Evolutionary conservation across 35 echinoderm and acorn worm genomes (phyloP), one percentile per base, ranked within the genome.

Genomic region (Ophiothrix spiculata): DNA sequence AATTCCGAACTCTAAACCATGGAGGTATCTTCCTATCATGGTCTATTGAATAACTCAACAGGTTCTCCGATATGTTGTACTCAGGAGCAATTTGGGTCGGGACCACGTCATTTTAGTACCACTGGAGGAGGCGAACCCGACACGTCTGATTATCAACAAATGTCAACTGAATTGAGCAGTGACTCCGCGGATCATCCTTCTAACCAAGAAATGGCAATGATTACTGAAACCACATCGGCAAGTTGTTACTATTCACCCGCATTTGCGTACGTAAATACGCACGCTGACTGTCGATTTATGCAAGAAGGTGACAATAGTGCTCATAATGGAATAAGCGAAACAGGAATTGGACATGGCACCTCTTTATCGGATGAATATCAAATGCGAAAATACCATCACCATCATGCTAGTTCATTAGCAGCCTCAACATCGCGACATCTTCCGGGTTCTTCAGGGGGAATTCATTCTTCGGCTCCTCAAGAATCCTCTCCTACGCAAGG

Each of bases 271-370:
- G 60, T 69, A 15, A 69, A 69, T n/a, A 69, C 10, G 3, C 60
- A 69, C 29, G 60, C 60, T n/a, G 60, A 69, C 29, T 69, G 60
- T 69, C 60, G 60, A 69, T 69, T 12, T 69, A 69, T 69, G 60
- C 60, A 69, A 69, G 60, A 69, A 69, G 60, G 60, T 4, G 60
- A 69, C 4, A 69, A 28, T 69, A 25, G 2, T 69, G 29, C 4
- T 69, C 60, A 15, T 69, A 54, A 21, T 54, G 45, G 45, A 11
- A 69, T 69, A 4, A 69, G 60, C 60, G 60, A 69, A 4, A 69
- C 60, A 28, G 60, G 60, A 69, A 69, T 69, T n/a, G 60, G 10
- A 69, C 60, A 69, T 28, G 60, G 60, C 1, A 69, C 60, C 60
- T 69, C 60, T 15, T 28, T 69, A 25, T 4, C 60, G 10, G 60